These are phyloP conservation scores for Dryobota labecula DNA, from an alignment of 2,888 invertebrate genomes.

Conservation along the genomic window DNA sequence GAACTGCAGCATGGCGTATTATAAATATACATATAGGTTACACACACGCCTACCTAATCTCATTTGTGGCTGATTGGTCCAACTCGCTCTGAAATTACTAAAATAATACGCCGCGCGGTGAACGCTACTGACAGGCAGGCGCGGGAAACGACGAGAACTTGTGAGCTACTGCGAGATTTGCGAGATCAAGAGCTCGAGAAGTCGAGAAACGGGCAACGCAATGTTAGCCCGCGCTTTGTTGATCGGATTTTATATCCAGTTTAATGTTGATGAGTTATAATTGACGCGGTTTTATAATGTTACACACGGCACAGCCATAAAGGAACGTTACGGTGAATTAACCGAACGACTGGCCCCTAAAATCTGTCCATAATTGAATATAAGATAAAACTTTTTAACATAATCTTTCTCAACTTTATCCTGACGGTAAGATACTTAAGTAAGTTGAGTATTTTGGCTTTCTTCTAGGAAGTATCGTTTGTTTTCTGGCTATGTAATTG, in stretches of 20 bases:
- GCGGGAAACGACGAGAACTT: constrained; percentile 38
- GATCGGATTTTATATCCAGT: constrained; percentile 54
- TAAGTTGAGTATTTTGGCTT: constrained; percentile 16
- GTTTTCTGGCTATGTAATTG: constrained; percentile 8
- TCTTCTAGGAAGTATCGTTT: constrained; percentile 9
- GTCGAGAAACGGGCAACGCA: constrained; percentile 23
- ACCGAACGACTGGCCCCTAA: constrained; percentile 22
- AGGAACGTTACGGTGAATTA: constrained; percentile 45
- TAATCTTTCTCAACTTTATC: constrained; percentile 36
- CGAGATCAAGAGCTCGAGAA: constrained; percentile 38
- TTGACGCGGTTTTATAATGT: constrained; percentile 58
- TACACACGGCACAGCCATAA: constrained; percentile 28
- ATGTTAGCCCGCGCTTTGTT: constrained; percentile 43
- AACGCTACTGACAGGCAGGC: constrained; percentile 16
- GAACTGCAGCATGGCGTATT: constrained; percentile 55
- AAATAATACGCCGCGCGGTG: constrained; percentile 55
- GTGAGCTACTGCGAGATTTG: constrained; percentile 20
- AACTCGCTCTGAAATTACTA: constrained; percentile 61
- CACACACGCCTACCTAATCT: constrained; percentile 59
- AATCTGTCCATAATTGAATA: constrained; percentile 52
- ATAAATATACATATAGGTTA: constrained; percentile 53
- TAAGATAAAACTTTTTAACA: constrained; percentile 41
- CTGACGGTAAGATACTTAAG: constrained; percentile 14
- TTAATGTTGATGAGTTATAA: constrained; percentile 61
- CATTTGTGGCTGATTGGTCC: constrained; percentile 65